Base-by-base conservation (phyloP, 2,797 vertebrate species). In the Dicrostonyx torquatus region DNA sequence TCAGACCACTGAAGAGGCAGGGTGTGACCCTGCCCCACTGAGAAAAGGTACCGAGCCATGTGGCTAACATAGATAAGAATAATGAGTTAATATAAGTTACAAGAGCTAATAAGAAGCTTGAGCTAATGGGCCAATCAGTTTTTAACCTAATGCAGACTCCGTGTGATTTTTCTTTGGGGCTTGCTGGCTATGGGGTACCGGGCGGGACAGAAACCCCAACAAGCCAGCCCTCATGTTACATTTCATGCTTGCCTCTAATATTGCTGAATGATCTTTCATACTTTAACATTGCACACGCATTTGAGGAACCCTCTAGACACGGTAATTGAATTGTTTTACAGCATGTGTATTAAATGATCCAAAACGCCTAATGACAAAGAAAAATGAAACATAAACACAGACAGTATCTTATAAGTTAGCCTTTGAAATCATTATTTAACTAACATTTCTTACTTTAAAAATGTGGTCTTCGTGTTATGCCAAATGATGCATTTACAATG, bases 271-370 rank as follows among this genome's bases (percentile, higher is more conserved):
- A 95, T 75, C 72, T 95, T 97, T 97, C 43, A 93, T 97, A 95
- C 97, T 97, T 95, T 84, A n/a, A 62, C 20, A 31, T 70, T 91
- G 86, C 12, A 90, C n/a, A 91, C n/a, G 95, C 96, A 97, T 90
- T 24, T 68, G 95, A 78, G 94, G 45, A 14, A 78, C 0, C 15
- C 50, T 89, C 87, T 17, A 84, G 92, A 94, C 40, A 79, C 18
- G 20, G 26, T 92, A 68, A 11, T 72, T 50, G 62, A 85, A 79
- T 22, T 50, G 45, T 55, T 95, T 95, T 94, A 68, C 1, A 37
- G 53, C 84, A 83, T 84, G 1, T 82, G 62, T 43, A 76, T 64
- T 95, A 96, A 17, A 88, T 93, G 93, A 94, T 48, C 4, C 68
- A 89, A 82, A 14, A 26, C 94, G 1, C n/a, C 0, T 6, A 62